These are phyloP conservation scores for Torymus texanus DNA, from an alignment of 2,888 invertebrate species.

Conservation along the genomic window DNA sequence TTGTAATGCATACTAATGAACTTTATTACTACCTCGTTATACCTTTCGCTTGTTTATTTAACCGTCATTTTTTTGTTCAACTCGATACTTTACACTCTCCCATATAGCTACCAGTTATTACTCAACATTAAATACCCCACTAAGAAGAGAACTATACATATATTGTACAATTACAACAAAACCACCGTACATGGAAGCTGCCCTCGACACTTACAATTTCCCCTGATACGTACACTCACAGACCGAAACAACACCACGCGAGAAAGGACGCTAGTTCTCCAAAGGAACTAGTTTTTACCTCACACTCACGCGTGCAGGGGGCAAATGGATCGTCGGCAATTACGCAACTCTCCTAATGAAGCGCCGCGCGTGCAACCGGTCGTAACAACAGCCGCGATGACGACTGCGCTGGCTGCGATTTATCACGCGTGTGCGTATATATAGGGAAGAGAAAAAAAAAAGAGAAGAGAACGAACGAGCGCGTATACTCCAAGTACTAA, in stretches of 20 bases:
- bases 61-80: no score
- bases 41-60: no score
- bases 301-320: background rate
- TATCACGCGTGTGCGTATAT: background rate
- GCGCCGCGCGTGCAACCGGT: slow-evolving; percentile 9
- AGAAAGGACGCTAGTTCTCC: slow-evolving; percentile 11
- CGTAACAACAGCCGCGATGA: background rate
- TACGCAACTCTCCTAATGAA: slow-evolving; percentile 53
- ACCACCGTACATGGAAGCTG: no score
- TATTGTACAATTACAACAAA: no score
- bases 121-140: no score
- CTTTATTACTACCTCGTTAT: no score
- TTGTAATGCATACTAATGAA: background rate
- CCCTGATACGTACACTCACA: no score
- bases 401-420: background rate
- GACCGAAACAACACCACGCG: background rate
- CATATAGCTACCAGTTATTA: no score
- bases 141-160: no score
- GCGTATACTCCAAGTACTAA: background rate
- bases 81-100: no score
- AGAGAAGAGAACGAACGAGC: background rate
- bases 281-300: slow-evolving; percentile 39
- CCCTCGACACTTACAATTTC: no score
- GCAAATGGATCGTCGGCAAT: slow-evolving; percentile 46
- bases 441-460: background rate